phyloP scores from a whole-genome alignment of 2,113 vertebrate genomes.

The Sinocyclocheilus grahami region DNA sequence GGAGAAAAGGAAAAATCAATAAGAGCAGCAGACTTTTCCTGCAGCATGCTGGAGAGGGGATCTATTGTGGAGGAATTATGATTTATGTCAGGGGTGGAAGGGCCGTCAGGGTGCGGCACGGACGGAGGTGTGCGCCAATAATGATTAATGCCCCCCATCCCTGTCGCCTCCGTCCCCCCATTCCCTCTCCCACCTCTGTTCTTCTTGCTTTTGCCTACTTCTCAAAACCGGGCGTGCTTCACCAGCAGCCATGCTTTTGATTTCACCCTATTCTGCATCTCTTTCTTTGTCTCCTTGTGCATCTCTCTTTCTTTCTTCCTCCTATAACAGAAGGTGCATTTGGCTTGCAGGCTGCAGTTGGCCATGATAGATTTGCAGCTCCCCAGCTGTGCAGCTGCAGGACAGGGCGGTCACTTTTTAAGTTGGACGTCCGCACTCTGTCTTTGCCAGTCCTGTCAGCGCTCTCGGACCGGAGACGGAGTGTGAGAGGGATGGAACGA shows the following conservation, averaged over 20 bases:
- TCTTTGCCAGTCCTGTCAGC: constrained; percentile 77
- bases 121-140: constrained; percentile 98
- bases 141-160: constrained; percentile 93
- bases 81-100: constrained; percentile 97
- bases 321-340: constrained; percentile 22
- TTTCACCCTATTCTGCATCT: constrained; percentile 26
- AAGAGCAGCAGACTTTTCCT: constrained; percentile 94
- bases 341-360: constrained; percentile 56
- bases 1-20: constrained; percentile 88
- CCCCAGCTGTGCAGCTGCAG: constrained; percentile 71
- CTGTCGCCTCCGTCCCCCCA: constrained; percentile 59
- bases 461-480: constrained; percentile 56
- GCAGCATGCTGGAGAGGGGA: constrained; percentile 91
- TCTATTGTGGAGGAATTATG: constrained; percentile 99
- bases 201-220: constrained; percentile 25
- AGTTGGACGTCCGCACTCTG: constrained; percentile 74
- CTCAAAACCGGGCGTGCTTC: constrained; percentile 22
- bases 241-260: constrained; percentile 6
- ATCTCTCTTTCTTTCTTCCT: not conserved
- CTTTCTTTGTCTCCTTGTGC: constrained; percentile 27
- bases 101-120: constrained; percentile 85
- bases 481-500: constrained; percentile 65
- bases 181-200: constrained; percentile 13
- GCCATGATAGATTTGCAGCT: constrained; percentile 72
- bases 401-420: constrained; percentile 76